phyloP scores from a whole-genome alignment of 2,797 vertebrate genomes.

The Oreochromis mossambicus region DNA sequence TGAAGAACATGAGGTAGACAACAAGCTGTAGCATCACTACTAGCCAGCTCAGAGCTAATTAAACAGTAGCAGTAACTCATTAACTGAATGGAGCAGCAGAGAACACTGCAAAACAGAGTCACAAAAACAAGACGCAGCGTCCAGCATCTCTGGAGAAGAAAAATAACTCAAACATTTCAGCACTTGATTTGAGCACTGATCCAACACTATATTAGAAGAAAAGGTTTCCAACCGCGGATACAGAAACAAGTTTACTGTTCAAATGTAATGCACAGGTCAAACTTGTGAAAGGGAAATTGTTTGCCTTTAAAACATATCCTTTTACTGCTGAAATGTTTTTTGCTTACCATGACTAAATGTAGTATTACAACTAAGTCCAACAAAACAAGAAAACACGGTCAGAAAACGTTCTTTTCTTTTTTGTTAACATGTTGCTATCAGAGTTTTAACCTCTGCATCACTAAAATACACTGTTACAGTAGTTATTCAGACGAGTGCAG shows the following conservation, averaged over 20 bases:
- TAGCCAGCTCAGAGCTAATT: conserved; percentile 31
- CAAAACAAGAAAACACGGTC: neutral
- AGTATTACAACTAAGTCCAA: neutral
- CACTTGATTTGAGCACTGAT: neutral
- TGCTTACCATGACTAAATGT: neutral
- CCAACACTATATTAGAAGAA: neutral
- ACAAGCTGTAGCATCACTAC: conserved; percentile 4
- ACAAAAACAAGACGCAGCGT: neutral
- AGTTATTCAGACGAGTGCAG: neutral
- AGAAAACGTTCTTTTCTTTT: neutral
- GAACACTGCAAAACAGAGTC: neutral
- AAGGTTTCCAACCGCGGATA: neutral
- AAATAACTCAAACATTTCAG: neutral
- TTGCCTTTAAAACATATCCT: neutral
- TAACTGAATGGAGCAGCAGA: neutral
- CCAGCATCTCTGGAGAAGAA: neutral
- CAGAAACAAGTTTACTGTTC: neutral
- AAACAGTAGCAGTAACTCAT: conserved; percentile 20
- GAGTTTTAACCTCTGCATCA: neutral
- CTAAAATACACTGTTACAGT: neutral
- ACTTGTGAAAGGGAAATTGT: neutral
- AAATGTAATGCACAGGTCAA: neutral
- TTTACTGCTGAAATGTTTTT: neutral
- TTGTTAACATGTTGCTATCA: neutral
- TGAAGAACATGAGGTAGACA: conserved; percentile 53